Evolutionary conservation across 2,888 invertebrate genomes (phyloP), one percentile per base, ranked within the genome.

Genomic region (Arge pagana): DNA sequence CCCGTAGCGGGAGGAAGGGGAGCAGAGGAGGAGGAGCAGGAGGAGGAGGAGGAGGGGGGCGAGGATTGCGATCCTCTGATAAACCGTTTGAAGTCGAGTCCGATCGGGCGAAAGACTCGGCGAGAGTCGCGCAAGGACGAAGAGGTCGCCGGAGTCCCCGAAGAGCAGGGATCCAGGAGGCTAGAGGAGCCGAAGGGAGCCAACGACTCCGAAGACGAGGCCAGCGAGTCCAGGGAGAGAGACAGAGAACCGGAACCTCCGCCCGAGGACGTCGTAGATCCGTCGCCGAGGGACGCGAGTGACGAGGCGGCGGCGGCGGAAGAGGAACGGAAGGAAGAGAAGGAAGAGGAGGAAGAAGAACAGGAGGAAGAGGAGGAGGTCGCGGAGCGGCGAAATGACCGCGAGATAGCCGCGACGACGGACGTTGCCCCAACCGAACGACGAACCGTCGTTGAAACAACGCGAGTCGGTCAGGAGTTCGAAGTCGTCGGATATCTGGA

Each of bases 281-380:
- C 18, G n/a, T n/a, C n/a, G n/a, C n/a, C n/a, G n/a, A n/a, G 48
- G 19, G 8, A 40, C 4, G 19, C 55, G 11, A 30, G 24, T 26
- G 48, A 33, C 35, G 40, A 57, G 40, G 26, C 26, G 13, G 28
- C 43, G 3, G n/a, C 36, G 48, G 13, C 39, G 19, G 52, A 51
- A 31, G 52, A 53, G 35, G 43, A 50, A 16, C 78, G 77, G 76
- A 77, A 73, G 68, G 68, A 65, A 63, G 77, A 72, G 74, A 75
- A 70, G 41, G 21, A 48, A 33, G 50, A 55, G 69, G 78, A 74
- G 74, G 78, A 78, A 79, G 78, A 79, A 78, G 78, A 78, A 40
- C 37, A 77, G 69, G 79, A 74, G 77, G 78, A 77, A 78, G 79
- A 79, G n/a, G 26, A 78, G 51, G 19, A 30, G 37, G 50, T 49